These are phyloP conservation scores for Marisa cornuarietis DNA, from an alignment of 1,140 invertebrate genomes.

Conservation along the genomic window DNA sequence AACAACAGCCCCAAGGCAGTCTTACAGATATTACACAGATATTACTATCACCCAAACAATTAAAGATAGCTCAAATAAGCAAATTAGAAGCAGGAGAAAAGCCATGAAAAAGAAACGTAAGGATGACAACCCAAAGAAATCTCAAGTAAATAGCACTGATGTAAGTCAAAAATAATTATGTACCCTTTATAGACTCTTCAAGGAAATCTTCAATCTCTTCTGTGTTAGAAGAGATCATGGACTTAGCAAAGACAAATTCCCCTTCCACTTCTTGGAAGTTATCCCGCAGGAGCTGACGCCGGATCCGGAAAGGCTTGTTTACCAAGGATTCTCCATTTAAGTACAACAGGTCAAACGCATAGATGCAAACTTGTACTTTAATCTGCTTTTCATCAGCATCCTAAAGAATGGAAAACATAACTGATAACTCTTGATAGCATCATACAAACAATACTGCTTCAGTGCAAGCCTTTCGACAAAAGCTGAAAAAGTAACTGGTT, in stretches of 20 bases:
- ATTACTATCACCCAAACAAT: too few relatives aligned
- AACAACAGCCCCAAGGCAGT: too few relatives aligned
- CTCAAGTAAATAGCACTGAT: too few relatives aligned
- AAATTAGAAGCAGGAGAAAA: too few relatives aligned
- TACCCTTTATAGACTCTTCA: slow-evolving; percentile 93
- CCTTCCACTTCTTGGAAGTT: slow-evolving; percentile 79
- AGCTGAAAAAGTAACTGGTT: too few relatives aligned
- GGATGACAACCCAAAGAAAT: too few relatives aligned
- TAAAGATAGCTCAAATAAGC: too few relatives aligned
- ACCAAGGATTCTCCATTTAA: slow-evolving; percentile 92
- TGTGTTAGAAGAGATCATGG: slow-evolving; percentile 78
- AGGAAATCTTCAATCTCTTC: slow-evolving; percentile 96
- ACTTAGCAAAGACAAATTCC: slow-evolving; percentile 89
- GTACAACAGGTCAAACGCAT: slow-evolving; percentile 97
- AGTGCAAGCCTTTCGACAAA: too few relatives aligned
- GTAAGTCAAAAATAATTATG: too few relatives aligned
- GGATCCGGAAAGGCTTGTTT: slow-evolving; percentile 78
- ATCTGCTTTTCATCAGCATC: slow-evolving; percentile 90
- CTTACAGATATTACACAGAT: too few relatives aligned
- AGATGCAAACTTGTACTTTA: slow-evolving; percentile 97
- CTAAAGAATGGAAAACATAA: slow-evolving; percentile 64
- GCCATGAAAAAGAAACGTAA: too few relatives aligned
- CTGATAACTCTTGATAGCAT: neutral
- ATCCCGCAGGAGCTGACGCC: slow-evolving; percentile 79
- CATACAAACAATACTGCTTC: neutral